Conservation (phyloP, 2,888 invertebrate genomes). For the Pammene aurita region DNA sequence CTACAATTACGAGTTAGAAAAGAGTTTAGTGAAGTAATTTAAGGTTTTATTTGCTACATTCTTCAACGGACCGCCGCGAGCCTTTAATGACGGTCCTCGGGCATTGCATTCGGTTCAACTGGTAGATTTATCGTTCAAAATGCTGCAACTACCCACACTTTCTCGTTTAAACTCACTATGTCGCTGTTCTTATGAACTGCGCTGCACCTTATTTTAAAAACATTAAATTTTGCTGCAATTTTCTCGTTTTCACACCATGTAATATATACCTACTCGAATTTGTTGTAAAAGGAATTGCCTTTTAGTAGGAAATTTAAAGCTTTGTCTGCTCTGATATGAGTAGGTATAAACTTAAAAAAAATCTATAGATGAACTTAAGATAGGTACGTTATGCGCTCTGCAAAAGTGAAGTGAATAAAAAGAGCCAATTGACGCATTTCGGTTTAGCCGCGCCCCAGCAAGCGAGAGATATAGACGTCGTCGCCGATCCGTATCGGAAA, state of each 20-base stretch:
- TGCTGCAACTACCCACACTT: constrained; percentile 42
- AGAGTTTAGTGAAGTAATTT: constrained; percentile 4
- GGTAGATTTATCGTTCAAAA: constrained; percentile 42
- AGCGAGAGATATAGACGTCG: too few relatives aligned
- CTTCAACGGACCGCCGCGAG: constrained; percentile 44
- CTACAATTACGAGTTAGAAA: not conserved
- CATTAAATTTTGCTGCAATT: constrained; percentile 2
- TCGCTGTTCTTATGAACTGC: constrained; percentile 14
- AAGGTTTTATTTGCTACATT: constrained; percentile 49
- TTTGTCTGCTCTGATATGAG: too few relatives aligned
- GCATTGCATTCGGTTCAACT: constrained; percentile 44
- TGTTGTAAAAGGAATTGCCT: not conserved
- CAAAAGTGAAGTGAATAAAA: too few relatives aligned
- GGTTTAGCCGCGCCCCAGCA: too few relatives aligned
- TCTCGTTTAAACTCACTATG: constrained; percentile 30
- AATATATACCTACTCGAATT: not conserved
- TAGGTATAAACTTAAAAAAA: too few relatives aligned
- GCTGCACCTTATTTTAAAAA: constrained; percentile 6
- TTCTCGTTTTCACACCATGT: constrained; percentile 1
- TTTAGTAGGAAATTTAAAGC: too few relatives aligned
- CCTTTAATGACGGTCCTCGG: constrained; percentile 47
- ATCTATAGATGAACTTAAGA: too few relatives aligned
- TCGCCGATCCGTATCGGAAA: too few relatives aligned
- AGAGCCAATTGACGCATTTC: too few relatives aligned
- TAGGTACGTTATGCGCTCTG: too few relatives aligned